Conservation (phyloP, 1,140 invertebrate genomes). For the Wasmannia auropunctata region DNA sequence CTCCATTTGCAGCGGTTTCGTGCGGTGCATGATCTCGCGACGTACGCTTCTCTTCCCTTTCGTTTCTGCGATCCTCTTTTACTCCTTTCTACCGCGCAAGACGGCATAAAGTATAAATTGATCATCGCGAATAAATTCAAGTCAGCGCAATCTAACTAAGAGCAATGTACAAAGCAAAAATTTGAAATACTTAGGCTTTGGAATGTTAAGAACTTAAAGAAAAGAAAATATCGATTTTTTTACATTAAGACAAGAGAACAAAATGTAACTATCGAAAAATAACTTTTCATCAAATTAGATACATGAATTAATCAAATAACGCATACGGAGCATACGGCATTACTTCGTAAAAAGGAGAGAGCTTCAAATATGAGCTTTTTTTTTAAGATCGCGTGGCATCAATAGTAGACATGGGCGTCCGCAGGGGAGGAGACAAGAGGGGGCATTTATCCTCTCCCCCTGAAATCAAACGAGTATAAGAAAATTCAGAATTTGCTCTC, state of each 20-base stretch:
- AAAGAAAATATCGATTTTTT: not conserved
- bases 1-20: constrained; percentile 70
- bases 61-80: not conserved
- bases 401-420: too few relatives aligned
- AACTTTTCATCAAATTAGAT: not conserved
- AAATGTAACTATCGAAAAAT: not conserved
- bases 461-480: too few relatives aligned
- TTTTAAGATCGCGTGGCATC: constrained; percentile 15
- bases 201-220: not conserved
- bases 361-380: not conserved
- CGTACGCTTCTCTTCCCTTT: constrained; percentile 5
- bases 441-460: too few relatives aligned
- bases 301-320: not conserved
- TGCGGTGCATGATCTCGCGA: constrained; percentile 71
- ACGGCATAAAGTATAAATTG: not conserved
- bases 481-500: too few relatives aligned
- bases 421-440: too few relatives aligned
- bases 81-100: not conserved
- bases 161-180: not conserved
- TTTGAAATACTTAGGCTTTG: not conserved
- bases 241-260: not conserved
- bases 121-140: constrained; percentile 1
- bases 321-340: not conserved
- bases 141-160: not conserved
- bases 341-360: not conserved